Conservation (phyloP, 2,888 invertebrate species). For the Mycalesis mineus region DNA sequence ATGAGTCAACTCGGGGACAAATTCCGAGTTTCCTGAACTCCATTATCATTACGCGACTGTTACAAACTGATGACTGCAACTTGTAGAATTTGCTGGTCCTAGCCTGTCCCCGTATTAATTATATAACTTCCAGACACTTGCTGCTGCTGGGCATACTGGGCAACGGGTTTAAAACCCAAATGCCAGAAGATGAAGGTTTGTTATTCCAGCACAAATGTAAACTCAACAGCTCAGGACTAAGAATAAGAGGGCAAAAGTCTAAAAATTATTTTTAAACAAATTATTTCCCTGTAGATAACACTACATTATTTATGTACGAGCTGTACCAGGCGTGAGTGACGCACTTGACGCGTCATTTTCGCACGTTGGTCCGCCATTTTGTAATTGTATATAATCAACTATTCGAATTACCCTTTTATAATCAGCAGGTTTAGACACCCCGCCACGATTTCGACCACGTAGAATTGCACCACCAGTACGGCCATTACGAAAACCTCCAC, state of each 20-base stretch:
- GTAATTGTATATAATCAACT: constrained; percentile 46
- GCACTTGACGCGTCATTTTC: constrained; percentile 56
- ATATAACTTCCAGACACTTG: constrained; percentile 2
- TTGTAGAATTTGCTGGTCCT: neutral
- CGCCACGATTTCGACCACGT: constrained; percentile 85
- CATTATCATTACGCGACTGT: neutral
- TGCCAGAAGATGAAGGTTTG: neutral
- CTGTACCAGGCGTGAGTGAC: constrained; percentile 19
- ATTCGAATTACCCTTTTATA: constrained; percentile 83
- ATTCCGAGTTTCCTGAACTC: neutral
- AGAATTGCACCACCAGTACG: constrained; percentile 76
- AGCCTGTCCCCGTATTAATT: neutral
- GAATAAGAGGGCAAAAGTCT: neutral
- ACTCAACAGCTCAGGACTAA: constrained; percentile 1
- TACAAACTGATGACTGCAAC: neutral
- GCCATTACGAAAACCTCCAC: constrained; percentile 69
- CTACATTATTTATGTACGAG: constrained; percentile 4
- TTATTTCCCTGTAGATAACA: constrained; percentile 4
- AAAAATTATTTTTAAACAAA: constrained; percentile 2
- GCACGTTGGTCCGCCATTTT: constrained; percentile 66
- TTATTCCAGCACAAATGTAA: neutral
- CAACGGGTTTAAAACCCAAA: neutral
- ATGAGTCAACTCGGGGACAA: neutral
- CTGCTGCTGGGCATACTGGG: constrained; percentile 3
- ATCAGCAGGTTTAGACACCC: constrained; percentile 80